Percentiles rank a stretch among this genome's conserved stretches.
phyloP scores from a whole-genome alignment of 2,113 vertebrate genomes.

The Calypte anna region DNA sequence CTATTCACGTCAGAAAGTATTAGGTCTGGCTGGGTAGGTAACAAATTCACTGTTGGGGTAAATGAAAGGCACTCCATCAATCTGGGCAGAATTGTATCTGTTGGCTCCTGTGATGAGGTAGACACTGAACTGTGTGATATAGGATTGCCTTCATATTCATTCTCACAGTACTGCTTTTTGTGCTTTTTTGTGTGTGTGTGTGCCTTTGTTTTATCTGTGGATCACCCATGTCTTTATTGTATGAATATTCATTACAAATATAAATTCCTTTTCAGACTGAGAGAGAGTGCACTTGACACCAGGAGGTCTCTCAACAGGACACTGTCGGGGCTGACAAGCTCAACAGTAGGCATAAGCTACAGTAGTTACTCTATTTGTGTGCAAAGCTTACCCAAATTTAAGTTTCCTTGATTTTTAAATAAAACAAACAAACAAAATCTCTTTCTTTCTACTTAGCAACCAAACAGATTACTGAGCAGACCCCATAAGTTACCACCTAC shows the following conservation, averaged over 20 bases:
- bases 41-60: constrained; percentile 60
- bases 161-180: not conserved
- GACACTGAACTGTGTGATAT: not conserved
- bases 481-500: not conserved
- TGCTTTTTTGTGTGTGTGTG: not conserved
- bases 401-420: not conserved
- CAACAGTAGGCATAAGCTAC: not conserved
- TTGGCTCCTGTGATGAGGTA: not conserved
- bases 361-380: constrained; percentile 1
- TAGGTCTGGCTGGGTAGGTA: constrained; percentile 41
- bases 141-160: not conserved
- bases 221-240: not conserved
- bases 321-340: constrained; percentile 41
- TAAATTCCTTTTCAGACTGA: constrained; percentile 21
- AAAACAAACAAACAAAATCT: not conserved
- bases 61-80: constrained; percentile 50
- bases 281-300: constrained; percentile 37
- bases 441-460: not conserved
- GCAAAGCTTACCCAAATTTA: not conserved
- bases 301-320: constrained; percentile 54
- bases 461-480: not conserved
- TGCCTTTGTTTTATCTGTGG: not conserved
- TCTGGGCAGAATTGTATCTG: not conserved
- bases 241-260: constrained; percentile 52
- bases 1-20: constrained; percentile 33